Conservation (phyloP, 2,888 invertebrate species). For the Diarsia brunnea region DNA sequence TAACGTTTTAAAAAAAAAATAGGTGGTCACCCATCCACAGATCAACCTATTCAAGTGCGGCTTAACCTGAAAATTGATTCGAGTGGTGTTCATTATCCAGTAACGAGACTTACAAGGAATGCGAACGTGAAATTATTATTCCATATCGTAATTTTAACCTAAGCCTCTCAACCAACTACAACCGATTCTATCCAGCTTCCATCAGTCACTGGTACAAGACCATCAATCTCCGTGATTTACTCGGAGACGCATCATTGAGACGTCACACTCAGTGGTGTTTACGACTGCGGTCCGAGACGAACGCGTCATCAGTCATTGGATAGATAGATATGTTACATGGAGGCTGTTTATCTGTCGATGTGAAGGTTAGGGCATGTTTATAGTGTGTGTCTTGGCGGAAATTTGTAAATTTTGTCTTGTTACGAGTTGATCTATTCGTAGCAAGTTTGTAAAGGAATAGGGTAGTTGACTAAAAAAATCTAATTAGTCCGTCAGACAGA, state of each 20-base stretch:
- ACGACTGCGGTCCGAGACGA: slow-evolving; percentile 39
- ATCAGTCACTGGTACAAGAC: slow-evolving; percentile 56
- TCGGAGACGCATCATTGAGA: slow-evolving; percentile 67
- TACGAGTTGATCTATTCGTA: too few species aligned
- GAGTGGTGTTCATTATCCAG: too few species aligned
- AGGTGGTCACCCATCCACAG: too few species aligned
- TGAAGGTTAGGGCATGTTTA: not conserved
- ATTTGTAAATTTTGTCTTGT: too few species aligned
- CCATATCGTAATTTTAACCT: not conserved
- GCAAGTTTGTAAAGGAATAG: too few species aligned
- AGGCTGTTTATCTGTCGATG: not conserved
- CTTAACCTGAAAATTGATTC: too few species aligned
- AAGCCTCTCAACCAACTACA: not conserved
- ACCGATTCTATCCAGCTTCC: slow-evolving; percentile 34
- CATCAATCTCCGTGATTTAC: slow-evolving; percentile 69
- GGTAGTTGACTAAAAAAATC: too few species aligned
- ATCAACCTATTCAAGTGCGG: too few species aligned
- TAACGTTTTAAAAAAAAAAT: too few species aligned
- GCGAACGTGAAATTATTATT: not conserved
- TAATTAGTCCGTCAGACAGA: too few species aligned
- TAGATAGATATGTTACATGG: slow-evolving; percentile 39
- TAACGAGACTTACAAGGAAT: too few species aligned
- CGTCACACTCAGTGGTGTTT: slow-evolving; percentile 62
- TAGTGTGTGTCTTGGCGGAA: not conserved
- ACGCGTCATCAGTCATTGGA: slow-evolving; percentile 52